These are phyloP conservation scores for Rhinopomastus cyanomelas DNA, from an alignment of 2,113 vertebrate genomes.

Conservation along the genomic window DNA sequence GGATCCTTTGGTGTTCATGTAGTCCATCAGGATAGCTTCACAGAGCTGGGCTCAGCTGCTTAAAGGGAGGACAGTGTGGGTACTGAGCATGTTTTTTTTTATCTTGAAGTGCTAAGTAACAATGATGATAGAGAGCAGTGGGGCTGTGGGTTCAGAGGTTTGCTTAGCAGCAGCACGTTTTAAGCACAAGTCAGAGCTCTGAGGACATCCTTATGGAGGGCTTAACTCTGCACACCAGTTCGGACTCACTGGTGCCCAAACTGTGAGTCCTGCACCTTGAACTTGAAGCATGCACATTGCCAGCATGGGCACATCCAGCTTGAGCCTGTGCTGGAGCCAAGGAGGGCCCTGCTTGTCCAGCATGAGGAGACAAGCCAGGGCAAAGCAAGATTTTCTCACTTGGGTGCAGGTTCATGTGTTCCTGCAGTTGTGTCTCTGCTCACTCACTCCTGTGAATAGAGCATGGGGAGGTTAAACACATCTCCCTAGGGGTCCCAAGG, in stretches of 20 bases:
- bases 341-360: accelerated
- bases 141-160: background rate
- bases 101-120: background rate
- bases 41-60: background rate
- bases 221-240: background rate
- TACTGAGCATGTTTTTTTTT: background rate
- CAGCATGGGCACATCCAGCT: background rate
- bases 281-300: background rate
- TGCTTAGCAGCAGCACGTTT: background rate
- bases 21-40: background rate
- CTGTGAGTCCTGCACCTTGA: background rate
- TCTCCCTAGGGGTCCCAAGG: background rate
- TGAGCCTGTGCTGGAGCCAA: accelerated
- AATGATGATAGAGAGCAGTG: accelerated
- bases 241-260: background rate
- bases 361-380: background rate
- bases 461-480: accelerated
- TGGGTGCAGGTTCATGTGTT: background rate
- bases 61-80: background rate
- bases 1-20: background rate
- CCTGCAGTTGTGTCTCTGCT: background rate
- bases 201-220: background rate
- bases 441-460: accelerated
- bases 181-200: background rate
- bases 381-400: background rate